Base-by-base conservation (phyloP, 1,140 invertebrate species). In the Lasaia peninsularis region DNA sequence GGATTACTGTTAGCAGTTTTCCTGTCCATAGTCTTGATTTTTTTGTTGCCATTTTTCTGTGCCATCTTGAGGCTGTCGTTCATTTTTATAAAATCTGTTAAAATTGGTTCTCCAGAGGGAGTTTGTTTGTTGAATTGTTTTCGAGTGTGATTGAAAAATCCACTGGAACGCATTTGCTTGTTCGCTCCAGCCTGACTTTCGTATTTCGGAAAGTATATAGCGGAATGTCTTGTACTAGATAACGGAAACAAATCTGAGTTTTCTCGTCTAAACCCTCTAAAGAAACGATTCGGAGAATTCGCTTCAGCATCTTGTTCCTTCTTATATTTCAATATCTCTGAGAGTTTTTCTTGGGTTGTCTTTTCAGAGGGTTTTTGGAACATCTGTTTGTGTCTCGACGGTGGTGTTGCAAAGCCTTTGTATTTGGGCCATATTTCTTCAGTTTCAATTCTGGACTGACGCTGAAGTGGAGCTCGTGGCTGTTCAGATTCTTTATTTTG, bases 241-340 rank as follows among this genome's bases (percentile, higher is more conserved):
- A 92, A 69, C 1, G 94, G 94, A 71, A 95, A 95, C 60, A 96
- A 93, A 72, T 96, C 94, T 0, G 94, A 95, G 80, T 95, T 95
- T 78, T 96, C 95, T 56, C 95, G 91, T 21, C 95, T 90, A 74
- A 96, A 95, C n/a, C 93, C 93, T 59, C 94, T 91, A 35, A 94
- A 92, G 75, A 95, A 94, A 54, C 93, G 91, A 67, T 91, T 92
- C 5, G 91, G 90, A 49, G 94, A 77, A 74, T 92, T 93, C 4
- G 91, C 91, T 65, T 94, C 94, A 34, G 92, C 91, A 31, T 94
- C 94, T 69, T 93, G 93, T 51, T 93, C 73, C 71, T 85, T 86
- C 67, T 92, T 91, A 57, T 92, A 89, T 49, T 90, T 88, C 10
- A 85, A 67, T 35, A 89, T 80, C 20, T 83, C 78, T 2, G 86